Evolutionary conservation across 2,888 invertebrate species (phyloP).

Genomic region (Congeria kusceri): DNA sequence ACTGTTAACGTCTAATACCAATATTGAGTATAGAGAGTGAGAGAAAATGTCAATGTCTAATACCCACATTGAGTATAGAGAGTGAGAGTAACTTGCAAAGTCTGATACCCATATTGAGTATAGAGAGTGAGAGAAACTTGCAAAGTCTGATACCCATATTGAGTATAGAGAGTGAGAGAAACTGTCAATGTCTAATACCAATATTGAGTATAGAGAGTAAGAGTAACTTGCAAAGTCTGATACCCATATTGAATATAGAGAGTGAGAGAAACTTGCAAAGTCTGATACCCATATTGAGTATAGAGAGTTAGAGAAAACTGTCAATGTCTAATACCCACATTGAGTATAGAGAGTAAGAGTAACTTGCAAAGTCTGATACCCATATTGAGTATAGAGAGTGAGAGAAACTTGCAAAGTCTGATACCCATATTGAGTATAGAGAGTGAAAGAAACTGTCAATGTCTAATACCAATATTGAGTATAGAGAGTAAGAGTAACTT

Average conservation of each 20-base stretch:
- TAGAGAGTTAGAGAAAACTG: conserved; percentile 92
- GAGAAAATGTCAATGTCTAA: too few species aligned
- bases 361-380: conserved; percentile 88
- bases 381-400: conserved; percentile 94
- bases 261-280: conserved; percentile 92
- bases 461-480: conserved; percentile 91
- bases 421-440: conserved; percentile 92
- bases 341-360: conserved; percentile 93
- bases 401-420: conserved; percentile 91
- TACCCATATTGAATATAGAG: conserved; percentile 92
- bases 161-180: conserved; percentile 92
- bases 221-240: conserved; percentile 90
- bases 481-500: conserved; percentile 93
- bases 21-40: conserved; percentile 95
- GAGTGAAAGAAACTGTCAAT: too few species aligned
- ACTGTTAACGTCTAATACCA: too few species aligned
- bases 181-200: too few species aligned
- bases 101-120: conserved; percentile 92
- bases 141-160: conserved; percentile 92
- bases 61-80: conserved; percentile 92
- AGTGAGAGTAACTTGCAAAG: conserved; percentile 92
- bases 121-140: conserved; percentile 92
- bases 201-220: conserved; percentile 95
- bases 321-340: conserved; percentile 90
- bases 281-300: conserved; percentile 92